A percentile compares a stretch with the other conserved stretches of the same genome.
These are phyloP conservation scores for Escarpia spicata DNA, from an alignment of 2,888 invertebrate species.

Conservation along the genomic window DNA sequence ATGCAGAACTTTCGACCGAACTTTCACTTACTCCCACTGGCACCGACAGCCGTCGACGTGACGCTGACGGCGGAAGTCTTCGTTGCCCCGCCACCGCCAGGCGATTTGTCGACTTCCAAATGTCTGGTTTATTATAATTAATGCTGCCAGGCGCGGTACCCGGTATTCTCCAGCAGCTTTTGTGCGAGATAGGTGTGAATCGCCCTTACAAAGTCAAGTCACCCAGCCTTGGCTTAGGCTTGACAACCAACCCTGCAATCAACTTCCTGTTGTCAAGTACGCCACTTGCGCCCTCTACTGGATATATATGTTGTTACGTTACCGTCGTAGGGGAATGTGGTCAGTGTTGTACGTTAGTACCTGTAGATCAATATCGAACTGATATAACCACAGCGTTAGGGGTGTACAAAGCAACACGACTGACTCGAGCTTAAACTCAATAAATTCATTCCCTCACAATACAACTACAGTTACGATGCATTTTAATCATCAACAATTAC, in stretches of 20 bases:
- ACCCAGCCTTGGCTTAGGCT: too few relatives aligned
- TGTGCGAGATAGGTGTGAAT: not conserved
- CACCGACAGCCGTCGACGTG: not conserved
- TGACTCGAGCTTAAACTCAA: not conserved
- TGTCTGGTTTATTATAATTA: not conserved
- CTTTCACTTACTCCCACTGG: not conserved
- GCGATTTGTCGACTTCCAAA: not conserved
- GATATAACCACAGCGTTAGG: too few relatives aligned
- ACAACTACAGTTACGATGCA: not conserved
- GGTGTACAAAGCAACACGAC: too few relatives aligned
- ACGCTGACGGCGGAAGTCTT: not conserved
- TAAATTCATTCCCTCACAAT: not conserved
- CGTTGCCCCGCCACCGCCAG: not conserved
- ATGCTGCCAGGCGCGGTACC: not conserved
- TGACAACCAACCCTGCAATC: not conserved
- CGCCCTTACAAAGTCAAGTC: not conserved
- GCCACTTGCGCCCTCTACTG: not conserved
- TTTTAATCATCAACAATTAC: not conserved
- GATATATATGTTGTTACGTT: not conserved
- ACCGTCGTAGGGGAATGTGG: too few relatives aligned
- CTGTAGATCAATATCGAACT: too few relatives aligned
- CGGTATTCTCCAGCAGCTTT: too few relatives aligned
- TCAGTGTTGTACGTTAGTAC: too few relatives aligned
- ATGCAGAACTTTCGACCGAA: not conserved
- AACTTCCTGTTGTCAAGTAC: not conserved